Conservation (phyloP, 2,888 invertebrate genomes). For the Frankliniella intonsa region DNA sequence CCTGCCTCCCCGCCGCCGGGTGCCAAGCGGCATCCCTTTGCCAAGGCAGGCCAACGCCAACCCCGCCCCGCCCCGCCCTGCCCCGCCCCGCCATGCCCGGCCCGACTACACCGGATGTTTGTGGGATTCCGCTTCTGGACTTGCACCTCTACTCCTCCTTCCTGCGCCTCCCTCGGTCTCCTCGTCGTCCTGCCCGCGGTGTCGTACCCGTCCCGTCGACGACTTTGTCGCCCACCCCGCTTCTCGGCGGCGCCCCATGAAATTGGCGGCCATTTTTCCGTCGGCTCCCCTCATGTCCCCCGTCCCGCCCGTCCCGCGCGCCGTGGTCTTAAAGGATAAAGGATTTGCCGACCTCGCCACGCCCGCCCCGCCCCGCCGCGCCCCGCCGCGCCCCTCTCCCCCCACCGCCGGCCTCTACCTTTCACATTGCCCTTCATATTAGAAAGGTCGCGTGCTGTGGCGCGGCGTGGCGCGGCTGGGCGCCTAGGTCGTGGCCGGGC, state of each 20-base stretch:
- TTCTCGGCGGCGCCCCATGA: too few species aligned
- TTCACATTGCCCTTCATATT: slow-evolving; percentile 5
- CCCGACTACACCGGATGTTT: background rate
- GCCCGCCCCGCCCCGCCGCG: background rate
- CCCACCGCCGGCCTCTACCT: background rate
- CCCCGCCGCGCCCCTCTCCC: background rate
- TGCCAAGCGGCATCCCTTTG: too few species aligned
- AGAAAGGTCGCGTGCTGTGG: background rate
- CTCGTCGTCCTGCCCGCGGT: background rate
- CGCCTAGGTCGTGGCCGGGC: background rate
- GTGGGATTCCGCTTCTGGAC: background rate
- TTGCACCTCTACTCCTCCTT: background rate
- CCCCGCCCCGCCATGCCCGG: too few species aligned
- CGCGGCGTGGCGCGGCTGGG: background rate
- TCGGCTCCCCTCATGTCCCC: too few species aligned
- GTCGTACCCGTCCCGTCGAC: background rate
- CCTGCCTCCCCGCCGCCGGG: too few species aligned
- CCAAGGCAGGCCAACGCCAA: too few species aligned
- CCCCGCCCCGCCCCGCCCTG: too few species aligned
- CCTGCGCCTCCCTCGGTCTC: background rate
- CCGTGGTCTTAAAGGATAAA: too few species aligned
- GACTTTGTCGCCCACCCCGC: too few species aligned
- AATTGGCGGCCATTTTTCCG: too few species aligned
- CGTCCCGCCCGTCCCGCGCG: too few species aligned
- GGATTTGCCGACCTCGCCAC: too few species aligned